Conservation (phyloP, 2,797 vertebrate species). For the Spizella passerina region DNA sequence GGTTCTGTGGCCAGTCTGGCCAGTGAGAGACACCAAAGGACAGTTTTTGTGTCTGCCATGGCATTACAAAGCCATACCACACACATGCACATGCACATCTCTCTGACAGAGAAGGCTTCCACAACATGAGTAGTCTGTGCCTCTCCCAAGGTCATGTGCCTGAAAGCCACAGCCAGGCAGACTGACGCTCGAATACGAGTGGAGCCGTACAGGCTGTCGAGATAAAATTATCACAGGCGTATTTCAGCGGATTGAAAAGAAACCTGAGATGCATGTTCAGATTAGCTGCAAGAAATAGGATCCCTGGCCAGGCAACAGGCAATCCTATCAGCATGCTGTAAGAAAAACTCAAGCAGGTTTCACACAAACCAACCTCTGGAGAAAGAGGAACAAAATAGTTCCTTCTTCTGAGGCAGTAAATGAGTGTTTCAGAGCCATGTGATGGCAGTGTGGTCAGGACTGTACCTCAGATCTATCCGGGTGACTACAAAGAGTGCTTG, state of each 20-base stretch:
- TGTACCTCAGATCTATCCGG: neutral
- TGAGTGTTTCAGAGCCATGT: neutral
- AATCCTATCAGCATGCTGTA: neutral
- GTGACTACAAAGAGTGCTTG: rapidly evolving
- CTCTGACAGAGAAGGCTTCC: neutral
- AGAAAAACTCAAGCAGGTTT: neutral
- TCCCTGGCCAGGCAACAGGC: neutral
- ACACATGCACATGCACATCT: neutral
- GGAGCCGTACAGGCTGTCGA: neutral
- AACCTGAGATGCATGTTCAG: conserved; percentile 18
- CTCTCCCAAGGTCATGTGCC: conserved; percentile 26
- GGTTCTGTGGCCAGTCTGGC: neutral
- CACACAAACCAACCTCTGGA: neutral
- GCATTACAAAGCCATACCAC: neutral
- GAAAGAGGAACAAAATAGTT: neutral
- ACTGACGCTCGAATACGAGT: neutral
- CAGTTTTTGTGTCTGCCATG: neutral
- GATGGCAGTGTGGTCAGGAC: rapidly evolving
- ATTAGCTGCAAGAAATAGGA: conserved; percentile 45
- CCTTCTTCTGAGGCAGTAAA: neutral
- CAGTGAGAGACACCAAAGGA: neutral
- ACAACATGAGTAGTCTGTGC: neutral
- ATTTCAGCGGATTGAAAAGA: conserved; percentile 41
- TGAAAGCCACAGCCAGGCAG: conserved; percentile 1
- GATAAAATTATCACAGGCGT: conserved; percentile 44